A percentile compares a stretch with the other conserved stretches of the same genome.
These are phyloP conservation scores for Calliphora vomitoria DNA, from an alignment of 2,888 invertebrate species.

Conservation along the genomic window DNA sequence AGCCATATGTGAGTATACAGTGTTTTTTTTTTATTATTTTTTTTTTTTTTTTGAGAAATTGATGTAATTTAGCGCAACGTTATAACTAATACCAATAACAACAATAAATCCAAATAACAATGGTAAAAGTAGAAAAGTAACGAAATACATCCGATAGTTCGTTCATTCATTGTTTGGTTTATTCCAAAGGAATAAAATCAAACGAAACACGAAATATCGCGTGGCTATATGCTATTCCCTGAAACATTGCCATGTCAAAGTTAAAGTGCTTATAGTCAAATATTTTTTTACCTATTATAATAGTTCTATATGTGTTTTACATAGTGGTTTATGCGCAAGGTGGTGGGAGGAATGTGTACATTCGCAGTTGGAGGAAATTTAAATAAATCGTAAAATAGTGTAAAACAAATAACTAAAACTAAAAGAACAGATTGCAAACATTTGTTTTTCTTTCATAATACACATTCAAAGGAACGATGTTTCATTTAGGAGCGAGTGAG, in stretches of 20 bases:
- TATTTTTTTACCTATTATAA: not conserved
- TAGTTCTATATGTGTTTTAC: not conserved
- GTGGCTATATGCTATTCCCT: constrained; percentile 67
- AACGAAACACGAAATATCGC: constrained; percentile 71
- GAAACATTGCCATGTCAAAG: constrained; percentile 48
- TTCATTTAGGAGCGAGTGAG: no score
- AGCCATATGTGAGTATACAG: not conserved
- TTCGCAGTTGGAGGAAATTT: constrained; percentile 3
- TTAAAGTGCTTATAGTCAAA: constrained; percentile 22
- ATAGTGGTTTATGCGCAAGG: not conserved
- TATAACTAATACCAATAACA: not conserved
- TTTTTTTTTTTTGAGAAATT: not conserved
- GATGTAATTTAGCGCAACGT: constrained; percentile 4
- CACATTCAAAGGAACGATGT: no score
- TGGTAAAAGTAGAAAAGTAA: constrained; percentile 11
- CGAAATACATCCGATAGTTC: constrained; percentile 23
- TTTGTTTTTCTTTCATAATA: no score
- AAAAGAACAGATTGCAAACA: not conserved
- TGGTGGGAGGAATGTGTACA: not conserved
- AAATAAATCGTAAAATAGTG: constrained; percentile 24
- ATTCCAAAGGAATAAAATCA: constrained; percentile 1
- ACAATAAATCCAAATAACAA: not conserved
- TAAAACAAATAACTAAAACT: not conserved
- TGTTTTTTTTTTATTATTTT: not conserved
- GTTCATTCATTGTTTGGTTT: constrained; percentile 42